These are phyloP conservation scores for Acrocera orbiculus DNA, from an alignment of 2,888 invertebrate genomes.

Conservation along the genomic window DNA sequence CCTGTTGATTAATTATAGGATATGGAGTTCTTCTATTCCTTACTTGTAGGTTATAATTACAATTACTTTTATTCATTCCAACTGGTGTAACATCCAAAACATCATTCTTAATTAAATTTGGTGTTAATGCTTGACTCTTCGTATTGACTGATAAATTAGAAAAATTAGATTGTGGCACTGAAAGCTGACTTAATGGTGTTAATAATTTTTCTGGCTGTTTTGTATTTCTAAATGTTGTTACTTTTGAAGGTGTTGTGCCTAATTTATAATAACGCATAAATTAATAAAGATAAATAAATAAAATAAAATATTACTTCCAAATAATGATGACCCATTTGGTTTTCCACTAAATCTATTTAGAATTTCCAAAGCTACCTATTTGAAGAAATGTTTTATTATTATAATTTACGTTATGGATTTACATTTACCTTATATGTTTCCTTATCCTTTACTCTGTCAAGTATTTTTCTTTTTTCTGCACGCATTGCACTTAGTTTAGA, in stretches of 20 bases:
- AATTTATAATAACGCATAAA: too few species aligned
- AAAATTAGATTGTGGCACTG: too few species aligned
- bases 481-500: constrained; percentile 50
- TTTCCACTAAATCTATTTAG: constrained; percentile 28
- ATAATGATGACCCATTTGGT: constrained; percentile 14
- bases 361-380: constrained; percentile 27
- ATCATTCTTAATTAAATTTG: too few species aligned
- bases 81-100: too few species aligned
- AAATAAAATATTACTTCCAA: constrained; percentile 7
- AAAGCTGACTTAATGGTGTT: too few species aligned
- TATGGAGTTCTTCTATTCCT: constrained; percentile 26
- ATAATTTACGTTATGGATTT: not conserved
- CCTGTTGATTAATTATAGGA: constrained; percentile 33
- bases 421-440: constrained; percentile 77
- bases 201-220: too few species aligned
- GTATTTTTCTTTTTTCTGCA: constrained; percentile 68
- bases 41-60: constrained; percentile 13
- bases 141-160: too few species aligned
- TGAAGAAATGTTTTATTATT: not conserved
- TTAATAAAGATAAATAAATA: not conserved
- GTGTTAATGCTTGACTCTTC: too few species aligned
- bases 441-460: constrained; percentile 93
- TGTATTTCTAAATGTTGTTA: too few species aligned
- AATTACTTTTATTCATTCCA: too few species aligned
- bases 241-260: too few species aligned